Conservation (phyloP, 1,140 invertebrate species). For the Bicyclus anynana region DNA sequence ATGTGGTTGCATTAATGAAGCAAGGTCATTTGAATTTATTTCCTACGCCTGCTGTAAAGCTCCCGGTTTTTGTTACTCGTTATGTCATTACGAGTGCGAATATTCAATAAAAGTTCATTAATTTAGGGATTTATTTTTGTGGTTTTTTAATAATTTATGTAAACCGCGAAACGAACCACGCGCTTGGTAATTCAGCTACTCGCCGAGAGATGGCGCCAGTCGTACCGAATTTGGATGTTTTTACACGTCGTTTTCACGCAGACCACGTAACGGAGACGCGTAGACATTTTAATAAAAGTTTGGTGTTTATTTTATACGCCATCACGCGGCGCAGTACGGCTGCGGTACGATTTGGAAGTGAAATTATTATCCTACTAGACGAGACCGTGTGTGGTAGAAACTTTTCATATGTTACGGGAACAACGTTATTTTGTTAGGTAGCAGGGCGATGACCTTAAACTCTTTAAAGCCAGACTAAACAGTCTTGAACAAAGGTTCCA, state of each 20-base stretch:
- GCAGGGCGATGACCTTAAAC: background rate
- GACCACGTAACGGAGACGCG: conserved; percentile 36
- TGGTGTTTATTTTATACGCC: conserved; percentile 46
- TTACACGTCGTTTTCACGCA: conserved; percentile 31
- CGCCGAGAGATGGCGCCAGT: conserved; percentile 49
- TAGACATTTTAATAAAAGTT: conserved; percentile 57
- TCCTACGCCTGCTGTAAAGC: conserved; percentile 31
- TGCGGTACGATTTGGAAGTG: background rate
- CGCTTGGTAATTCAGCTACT: conserved; percentile 49
- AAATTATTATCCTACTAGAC: background rate
- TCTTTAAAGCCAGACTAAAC: conserved; percentile 1
- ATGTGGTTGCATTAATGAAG: conserved; percentile 64
- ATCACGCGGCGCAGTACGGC: background rate
- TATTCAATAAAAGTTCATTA: conserved; percentile 19
- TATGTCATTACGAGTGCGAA: conserved; percentile 19
- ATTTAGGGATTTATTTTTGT: conserved; percentile 9
- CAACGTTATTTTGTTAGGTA: background rate
- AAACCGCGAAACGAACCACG: conserved; percentile 32
- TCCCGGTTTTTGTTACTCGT: conserved; percentile 19
- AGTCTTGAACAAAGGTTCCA: background rate
- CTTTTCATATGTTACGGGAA: background rate
- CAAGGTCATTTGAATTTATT: conserved; percentile 67
- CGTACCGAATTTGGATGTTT: conserved; percentile 14
- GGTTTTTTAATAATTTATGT: conserved; percentile 10
- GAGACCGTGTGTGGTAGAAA: background rate